Base-by-base conservation (phyloP, 2,113 vertebrate genomes). In the Pygoscelis adeliae region DNA sequence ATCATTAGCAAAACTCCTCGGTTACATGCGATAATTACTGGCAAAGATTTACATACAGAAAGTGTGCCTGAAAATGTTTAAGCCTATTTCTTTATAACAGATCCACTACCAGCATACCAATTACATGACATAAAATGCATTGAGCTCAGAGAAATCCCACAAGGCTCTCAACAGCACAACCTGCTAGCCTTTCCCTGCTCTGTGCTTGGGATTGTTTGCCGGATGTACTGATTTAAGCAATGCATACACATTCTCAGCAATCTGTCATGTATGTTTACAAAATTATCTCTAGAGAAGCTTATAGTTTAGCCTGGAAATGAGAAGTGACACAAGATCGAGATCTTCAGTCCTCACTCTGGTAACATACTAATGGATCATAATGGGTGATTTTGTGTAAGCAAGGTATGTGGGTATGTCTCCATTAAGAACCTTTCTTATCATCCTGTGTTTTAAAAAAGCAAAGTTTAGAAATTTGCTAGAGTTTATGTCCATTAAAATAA, bases 251-350 rank as follows among this genome's bases (percentile, higher is more conserved):
- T 52, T 36, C 93, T 84, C 74, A 96, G 92, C 83, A 82, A 93
- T 81, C 79, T 92, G 73, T 94, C 93, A 95, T 67, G 44, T 49
- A 10, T 97, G 91, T 95, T 96, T 97, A 95, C 83, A 74, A 50
- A 94, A 90, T 58, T 49, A 82, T 90, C 89, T 91, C 89, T 30
- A 47, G 84, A 91, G 82, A 70, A 95, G 47, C 84, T 83, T 53
- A 56, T 9, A 81, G 59, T 36, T 73, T 58, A 95, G 82, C 58
- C 71, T 86, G 87, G 74, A 85, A 96, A 96, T 91, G 84, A 83
- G 78, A 80, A 90, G 87, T 86, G 78, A 94, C 82, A 73, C 50
- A 13, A 70, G 73, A 95, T 83, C 84, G 91, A 96, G 71, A 83
- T 96, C 81, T 91, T 74, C 84, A 84, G 53, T 80, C 83, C 58